Conservation (phyloP, 2,888 invertebrate species). For the Palloptera scutellata region DNA sequence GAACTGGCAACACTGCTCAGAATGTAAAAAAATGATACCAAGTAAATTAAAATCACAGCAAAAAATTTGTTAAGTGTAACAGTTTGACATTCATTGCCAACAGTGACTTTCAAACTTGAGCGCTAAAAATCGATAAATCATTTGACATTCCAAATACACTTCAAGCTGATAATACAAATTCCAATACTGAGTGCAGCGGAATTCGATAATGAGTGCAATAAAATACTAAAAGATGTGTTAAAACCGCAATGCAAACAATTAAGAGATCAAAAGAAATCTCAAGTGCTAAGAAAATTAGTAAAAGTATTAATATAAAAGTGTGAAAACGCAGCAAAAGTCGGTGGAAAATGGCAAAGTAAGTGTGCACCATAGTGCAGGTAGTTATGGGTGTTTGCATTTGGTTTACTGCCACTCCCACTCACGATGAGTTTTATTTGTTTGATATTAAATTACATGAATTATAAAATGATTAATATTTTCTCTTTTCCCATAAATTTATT, state of each 20-base stretch:
- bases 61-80: not conserved
- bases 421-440: no score
- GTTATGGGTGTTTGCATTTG: not conserved
- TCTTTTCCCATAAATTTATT: no score
- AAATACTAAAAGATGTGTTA: slow-evolving; percentile 4
- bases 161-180: slow-evolving; percentile 32
- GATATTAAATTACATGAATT: no score
- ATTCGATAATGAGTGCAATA: slow-evolving; percentile 22
- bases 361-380: not conserved
- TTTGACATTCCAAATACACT: slow-evolving; percentile 29
- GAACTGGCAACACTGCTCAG: no score
- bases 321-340: slow-evolving; percentile 14
- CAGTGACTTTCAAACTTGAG: slow-evolving; percentile 23
- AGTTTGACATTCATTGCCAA: slow-evolving; percentile 2
- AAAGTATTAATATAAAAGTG: not conserved
- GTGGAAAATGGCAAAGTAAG: slow-evolving; percentile 23
- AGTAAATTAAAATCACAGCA: no score
- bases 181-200: slow-evolving; percentile 22
- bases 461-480: no score
- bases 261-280: not conserved
- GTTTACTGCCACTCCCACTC: no score
- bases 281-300: not conserved
- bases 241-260: not conserved
- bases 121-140: slow-evolving; percentile 29
- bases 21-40: no score